Base-by-base conservation (phyloP, 2,888 invertebrate genomes). In the Thereva nobilitata region DNA sequence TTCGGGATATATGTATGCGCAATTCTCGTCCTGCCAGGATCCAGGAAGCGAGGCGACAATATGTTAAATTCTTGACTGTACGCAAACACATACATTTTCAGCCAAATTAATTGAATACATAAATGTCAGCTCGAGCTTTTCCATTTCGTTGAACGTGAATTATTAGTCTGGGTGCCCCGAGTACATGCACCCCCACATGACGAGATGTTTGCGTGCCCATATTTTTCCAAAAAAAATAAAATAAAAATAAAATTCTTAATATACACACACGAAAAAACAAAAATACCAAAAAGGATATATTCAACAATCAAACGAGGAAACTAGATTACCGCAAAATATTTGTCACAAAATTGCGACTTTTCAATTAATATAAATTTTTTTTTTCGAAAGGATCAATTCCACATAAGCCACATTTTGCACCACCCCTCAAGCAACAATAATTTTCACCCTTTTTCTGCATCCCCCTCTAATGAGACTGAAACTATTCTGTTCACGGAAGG, bases 51-150 rank as follows among this genome's bases (percentile, higher is more conserved):
- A 47, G 59, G 59, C 59, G 59, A 59, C 59, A 59, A 59, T 49
- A 59, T 59, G 59, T 59, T 59, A 59, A 59, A 59, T 59, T 59
- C 23, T 23, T 23, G 23, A 23, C 23, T 23, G 59, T 49, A 47
- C 47, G 35, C 59, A 10, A 35, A 44, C 54, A 41, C 55, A 55
- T 23, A 59, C 37, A 71, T 70, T 72, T 71, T 70, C 72, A 72
- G 69, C 70, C 70, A 73, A 73, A 73, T 73, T 72, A 73, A 73
- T 73, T 73, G 72, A 73, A 73, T 73, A 72, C 72, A 73, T 73
- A 73, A 73, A 73, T 71, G 72, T 72, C 72, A 71, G 69, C 69
- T 70, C 68, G 71, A 69, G 70, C 72, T 72, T 71, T 72, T 73
- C 72, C 72, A 73, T 71, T 73, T 71, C 71, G 72, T 70, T 73